Conservation (phyloP, 2,113 vertebrate species). For the Dolichallabes microphthalmus region DNA sequence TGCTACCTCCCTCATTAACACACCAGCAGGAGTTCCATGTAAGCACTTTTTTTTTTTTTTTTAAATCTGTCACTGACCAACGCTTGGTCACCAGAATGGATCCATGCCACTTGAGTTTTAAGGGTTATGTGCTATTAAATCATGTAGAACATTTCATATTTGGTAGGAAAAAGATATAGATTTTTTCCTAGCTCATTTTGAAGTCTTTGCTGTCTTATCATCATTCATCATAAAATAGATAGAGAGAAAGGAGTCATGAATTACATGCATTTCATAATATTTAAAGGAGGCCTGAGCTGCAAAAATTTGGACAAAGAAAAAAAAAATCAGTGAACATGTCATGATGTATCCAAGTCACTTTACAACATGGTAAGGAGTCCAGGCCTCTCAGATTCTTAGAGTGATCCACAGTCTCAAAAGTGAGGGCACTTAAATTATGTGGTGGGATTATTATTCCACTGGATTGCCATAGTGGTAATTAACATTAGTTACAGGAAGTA, state of each 20-base stretch:
- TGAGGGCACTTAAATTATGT: slow-evolving; percentile 19
- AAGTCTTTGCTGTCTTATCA: not conserved
- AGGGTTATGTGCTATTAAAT: too few relatives aligned
- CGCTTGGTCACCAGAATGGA: too few relatives aligned
- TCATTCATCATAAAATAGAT: not conserved
- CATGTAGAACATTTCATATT: too few relatives aligned
- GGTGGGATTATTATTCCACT: slow-evolving; percentile 37
- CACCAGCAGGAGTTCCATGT: too few relatives aligned
- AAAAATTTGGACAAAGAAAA: not conserved
- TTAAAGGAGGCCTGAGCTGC: not conserved
- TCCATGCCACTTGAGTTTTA: too few relatives aligned
- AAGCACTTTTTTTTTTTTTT: too few relatives aligned
- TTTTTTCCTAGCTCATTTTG: not conserved
- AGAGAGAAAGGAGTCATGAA: not conserved
- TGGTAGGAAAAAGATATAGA: too few relatives aligned
- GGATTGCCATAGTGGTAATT: slow-evolving; percentile 2
- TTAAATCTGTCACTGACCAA: too few relatives aligned
- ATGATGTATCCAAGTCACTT: not conserved
- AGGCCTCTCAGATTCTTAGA: not conserved
- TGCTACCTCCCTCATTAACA: too few relatives aligned
- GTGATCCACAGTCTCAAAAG: not conserved
- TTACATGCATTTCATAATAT: not conserved
- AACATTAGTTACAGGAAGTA: slow-evolving; percentile 10
- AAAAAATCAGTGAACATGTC: not conserved
- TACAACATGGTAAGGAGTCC: not conserved